phyloP scores from a whole-genome alignment of 2,888 invertebrate species.

The Scelioninae gen. 1 region DNA sequence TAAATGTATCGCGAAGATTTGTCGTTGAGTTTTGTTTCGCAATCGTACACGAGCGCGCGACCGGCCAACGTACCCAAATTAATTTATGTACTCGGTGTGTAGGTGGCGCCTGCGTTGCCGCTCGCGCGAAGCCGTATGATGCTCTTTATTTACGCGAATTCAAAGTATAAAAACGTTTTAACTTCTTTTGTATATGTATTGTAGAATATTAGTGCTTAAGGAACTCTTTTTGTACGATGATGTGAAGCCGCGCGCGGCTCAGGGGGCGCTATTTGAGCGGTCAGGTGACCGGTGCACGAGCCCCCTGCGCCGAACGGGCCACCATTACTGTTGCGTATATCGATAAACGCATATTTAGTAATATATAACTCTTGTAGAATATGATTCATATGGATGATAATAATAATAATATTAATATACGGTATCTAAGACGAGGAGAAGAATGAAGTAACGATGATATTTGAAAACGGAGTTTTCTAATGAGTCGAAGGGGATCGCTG shows the following conservation, averaged over 20 bases:
- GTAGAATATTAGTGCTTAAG: constrained; percentile 81
- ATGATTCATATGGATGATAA: constrained; percentile 64
- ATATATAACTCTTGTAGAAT: constrained; percentile 78
- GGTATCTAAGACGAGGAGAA: constrained; percentile 35
- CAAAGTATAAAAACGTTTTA: constrained; percentile 75
- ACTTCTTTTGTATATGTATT: constrained; percentile 81
- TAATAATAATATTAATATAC: constrained; percentile 63
- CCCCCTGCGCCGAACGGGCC: constrained; percentile 81
- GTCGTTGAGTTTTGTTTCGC: constrained; percentile 58
- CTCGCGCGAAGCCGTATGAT: constrained; percentile 69
- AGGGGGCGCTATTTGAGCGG: constrained; percentile 77
- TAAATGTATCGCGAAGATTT: too few relatives aligned
- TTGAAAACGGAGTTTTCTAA: constrained; percentile 54
- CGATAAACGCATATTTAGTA: constrained; percentile 81
- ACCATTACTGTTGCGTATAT: constrained; percentile 79
- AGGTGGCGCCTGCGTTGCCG: constrained; percentile 44
- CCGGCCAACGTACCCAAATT: constrained; percentile 38
- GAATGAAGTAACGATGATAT: constrained; percentile 46
- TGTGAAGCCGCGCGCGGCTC: constrained; percentile 79
- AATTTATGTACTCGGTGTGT: constrained; percentile 39
- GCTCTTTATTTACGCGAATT: too few relatives aligned
- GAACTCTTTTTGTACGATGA: constrained; percentile 75
- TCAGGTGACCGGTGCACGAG: constrained; percentile 75
- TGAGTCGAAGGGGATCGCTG: constrained; percentile 66
- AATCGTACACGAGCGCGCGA: constrained; percentile 50